Evolutionary conservation across 2,797 vertebrate species (phyloP).

Genomic region (Heterohyrax brucei): DNA sequence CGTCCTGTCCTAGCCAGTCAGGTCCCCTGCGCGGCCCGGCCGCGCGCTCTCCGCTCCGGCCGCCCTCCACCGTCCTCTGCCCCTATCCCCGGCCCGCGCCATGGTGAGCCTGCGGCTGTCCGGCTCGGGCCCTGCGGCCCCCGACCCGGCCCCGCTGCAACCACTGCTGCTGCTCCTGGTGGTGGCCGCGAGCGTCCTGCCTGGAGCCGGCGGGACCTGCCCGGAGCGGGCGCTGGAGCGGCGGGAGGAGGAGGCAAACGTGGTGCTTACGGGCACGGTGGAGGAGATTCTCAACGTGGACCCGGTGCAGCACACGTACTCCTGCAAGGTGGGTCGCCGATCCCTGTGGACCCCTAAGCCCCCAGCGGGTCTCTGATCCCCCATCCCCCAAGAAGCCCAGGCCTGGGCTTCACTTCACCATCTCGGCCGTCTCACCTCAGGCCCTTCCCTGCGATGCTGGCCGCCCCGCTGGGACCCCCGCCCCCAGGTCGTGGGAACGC

Average conservation of each 20-base stretch:
- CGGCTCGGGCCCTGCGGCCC: slow-evolving; percentile 56
- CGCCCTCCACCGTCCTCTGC: slow-evolving; percentile 55
- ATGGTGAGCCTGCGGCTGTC: slow-evolving; percentile 83
- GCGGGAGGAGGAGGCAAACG: slow-evolving; percentile 97
- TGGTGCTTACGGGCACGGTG: slow-evolving; percentile 98
- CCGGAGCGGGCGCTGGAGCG: slow-evolving; percentile 96
- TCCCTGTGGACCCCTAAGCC: neutral
- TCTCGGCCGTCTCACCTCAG: neutral
- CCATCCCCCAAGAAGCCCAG: neutral
- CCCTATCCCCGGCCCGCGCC: slow-evolving; percentile 60
- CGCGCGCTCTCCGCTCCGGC: slow-evolving; percentile 65
- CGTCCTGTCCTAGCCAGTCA: slow-evolving; percentile 82
- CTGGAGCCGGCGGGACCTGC: slow-evolving; percentile 91
- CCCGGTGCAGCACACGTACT: slow-evolving; percentile 98
- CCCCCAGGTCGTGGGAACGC: slow-evolving; percentile 79
- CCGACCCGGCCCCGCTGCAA: slow-evolving; percentile 36
- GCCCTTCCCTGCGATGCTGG: slow-evolving; percentile 26
- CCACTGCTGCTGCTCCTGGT: slow-evolving; percentile 88
- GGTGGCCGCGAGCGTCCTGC: slow-evolving; percentile 89
- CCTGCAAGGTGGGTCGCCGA: slow-evolving; percentile 95
- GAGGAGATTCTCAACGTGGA: slow-evolving; percentile 99
- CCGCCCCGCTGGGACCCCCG: slow-evolving; percentile 65
- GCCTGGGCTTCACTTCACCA: neutral
- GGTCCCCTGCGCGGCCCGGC: slow-evolving; percentile 70
- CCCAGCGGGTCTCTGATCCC: neutral